phyloP scores from a whole-genome alignment of 1,140 invertebrate genomes.

The Zaprionus vittiger region DNA sequence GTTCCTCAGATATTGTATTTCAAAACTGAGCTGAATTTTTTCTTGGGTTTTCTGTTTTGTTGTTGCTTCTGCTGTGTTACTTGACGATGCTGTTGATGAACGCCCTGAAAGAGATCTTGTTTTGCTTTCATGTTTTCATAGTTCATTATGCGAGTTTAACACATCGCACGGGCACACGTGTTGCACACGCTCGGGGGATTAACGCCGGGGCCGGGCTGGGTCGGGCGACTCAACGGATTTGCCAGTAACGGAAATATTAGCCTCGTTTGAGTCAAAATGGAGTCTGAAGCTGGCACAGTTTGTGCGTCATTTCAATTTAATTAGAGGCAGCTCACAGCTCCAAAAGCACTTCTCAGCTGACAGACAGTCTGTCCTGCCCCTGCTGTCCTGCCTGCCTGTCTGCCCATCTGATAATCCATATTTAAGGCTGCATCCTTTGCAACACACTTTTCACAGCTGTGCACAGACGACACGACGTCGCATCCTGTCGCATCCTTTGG shows the following conservation, averaged over 20 bases:
- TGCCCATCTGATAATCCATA: slow-evolving; percentile 4
- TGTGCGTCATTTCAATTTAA: slow-evolving; percentile 36
- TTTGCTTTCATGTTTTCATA: slow-evolving; percentile 57
- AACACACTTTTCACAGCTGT: slow-evolving; percentile 54
- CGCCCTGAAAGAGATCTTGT: slow-evolving; percentile 44
- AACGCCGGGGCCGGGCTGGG: slow-evolving; percentile 4
- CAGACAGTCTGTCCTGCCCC: neutral
- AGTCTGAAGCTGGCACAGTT: neutral
- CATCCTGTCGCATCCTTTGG: slow-evolving; percentile 63
- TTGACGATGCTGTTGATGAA: slow-evolving; percentile 13
- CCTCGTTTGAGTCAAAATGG: slow-evolving; percentile 26
- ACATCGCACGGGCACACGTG: slow-evolving; percentile 55
- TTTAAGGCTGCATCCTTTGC: neutral
- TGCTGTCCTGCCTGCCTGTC: too few species aligned
- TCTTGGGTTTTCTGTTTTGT: neutral
- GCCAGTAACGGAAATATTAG: slow-evolving; percentile 50
- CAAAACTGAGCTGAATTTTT: slow-evolving; percentile 24
- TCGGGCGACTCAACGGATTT: slow-evolving; percentile 27
- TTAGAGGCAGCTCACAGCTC: slow-evolving; percentile 23
- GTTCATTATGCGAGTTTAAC: slow-evolving; percentile 56
- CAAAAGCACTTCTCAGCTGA: slow-evolving; percentile 25
- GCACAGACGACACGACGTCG: slow-evolving; percentile 18
- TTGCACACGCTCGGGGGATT: slow-evolving; percentile 60
- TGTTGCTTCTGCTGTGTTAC: neutral
- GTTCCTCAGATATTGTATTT: slow-evolving; percentile 46